These are phyloP conservation scores for Neoniphon sammara DNA, from an alignment of 2,797 vertebrate species.

Conservation along the genomic window DNA sequence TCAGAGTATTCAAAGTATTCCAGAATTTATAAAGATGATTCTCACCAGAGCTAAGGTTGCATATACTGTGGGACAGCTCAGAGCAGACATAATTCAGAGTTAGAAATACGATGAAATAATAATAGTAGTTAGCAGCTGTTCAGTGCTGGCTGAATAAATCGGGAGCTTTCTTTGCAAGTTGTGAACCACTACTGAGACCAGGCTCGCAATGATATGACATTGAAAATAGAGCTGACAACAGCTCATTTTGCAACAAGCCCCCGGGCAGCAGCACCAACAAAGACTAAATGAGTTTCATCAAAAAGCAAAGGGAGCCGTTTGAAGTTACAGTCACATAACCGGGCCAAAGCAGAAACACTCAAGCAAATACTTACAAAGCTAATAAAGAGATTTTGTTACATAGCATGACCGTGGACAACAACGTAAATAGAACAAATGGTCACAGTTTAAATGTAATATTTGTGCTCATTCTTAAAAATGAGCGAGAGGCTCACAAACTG, in stretches of 20 bases:
- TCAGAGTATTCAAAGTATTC: background rate
- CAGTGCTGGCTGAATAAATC: conserved; percentile 41
- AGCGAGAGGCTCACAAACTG: conserved; percentile 17
- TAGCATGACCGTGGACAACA: conserved; percentile 49
- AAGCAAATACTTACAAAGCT: conserved; percentile 65
- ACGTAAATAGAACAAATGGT: conserved; percentile 49
- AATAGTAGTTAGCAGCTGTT: conserved; percentile 27
- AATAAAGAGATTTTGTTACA: conserved; percentile 62
- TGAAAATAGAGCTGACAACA: conserved; percentile 73
- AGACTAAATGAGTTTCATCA: conserved; percentile 77
- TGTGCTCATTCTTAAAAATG: conserved; percentile 31
- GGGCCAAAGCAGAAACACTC: conserved; percentile 53
- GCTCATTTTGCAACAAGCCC: conserved; percentile 69
- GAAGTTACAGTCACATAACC: conserved; percentile 68
- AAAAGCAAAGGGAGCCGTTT: conserved; percentile 66
- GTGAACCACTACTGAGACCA: conserved; percentile 42
- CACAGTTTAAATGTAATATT: conserved; percentile 54
- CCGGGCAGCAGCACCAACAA: conserved; percentile 61
- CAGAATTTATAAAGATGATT: background rate
- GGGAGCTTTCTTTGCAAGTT: conserved; percentile 38
- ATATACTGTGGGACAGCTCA: background rate
- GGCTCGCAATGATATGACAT: conserved; percentile 68
- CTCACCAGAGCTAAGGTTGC: background rate
- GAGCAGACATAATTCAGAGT: conserved; percentile 9
- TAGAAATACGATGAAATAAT: conserved; percentile 6